Base-by-base conservation (phyloP, 2,797 vertebrate genomes). In the Denticeps clupeoides region DNA sequence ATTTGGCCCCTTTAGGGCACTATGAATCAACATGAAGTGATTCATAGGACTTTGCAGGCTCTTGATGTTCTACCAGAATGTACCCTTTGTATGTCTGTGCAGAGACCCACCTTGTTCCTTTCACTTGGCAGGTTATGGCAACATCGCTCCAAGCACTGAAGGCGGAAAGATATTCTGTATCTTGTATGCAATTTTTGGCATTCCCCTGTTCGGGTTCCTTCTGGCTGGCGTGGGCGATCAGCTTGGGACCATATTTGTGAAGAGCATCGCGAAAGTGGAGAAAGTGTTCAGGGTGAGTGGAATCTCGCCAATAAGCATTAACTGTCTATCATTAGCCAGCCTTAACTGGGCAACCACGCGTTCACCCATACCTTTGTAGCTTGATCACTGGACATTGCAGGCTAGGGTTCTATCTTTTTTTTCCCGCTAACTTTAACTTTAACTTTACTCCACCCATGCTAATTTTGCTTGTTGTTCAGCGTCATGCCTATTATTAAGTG, bases 171-270 rank as follows among this genome's bases (percentile, higher is more conserved):
- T 93, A 38, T 95, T 97, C 82, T 96, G 92, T 79, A 97, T 97
- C 58, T 83, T 95, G 4, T 97, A 97, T 67, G 91, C 93, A 58
- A 89, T 97, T 56, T 94, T 97, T 74, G 93, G 93, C 29, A 97
- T 97, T 56, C 93, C 93, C 5, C 80, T 97, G 2, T 97, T 97
- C 71, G 93, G 93, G 49, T 95, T 97, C 74, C 82, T 97, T 60
- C 79, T 97, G 51, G 93, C 93, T 54, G 93, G 93, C 11, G 90
- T 97, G 47, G 93, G 93, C 33, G 93, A 97, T 58, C 93, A 97
- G 70, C 89, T 97, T n/a, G 93, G 93, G 53, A 97, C 91, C 63
- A 95, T 97, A 74, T 97, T 97, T 75, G 92, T 90, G 48, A 97
- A 95, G 76, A 76, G 89, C 74, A 97, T 97, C 4, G 87, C 91